Base-by-base conservation (phyloP, 2,113 vertebrate species). In the Anarrhichthys ocellatus region DNA sequence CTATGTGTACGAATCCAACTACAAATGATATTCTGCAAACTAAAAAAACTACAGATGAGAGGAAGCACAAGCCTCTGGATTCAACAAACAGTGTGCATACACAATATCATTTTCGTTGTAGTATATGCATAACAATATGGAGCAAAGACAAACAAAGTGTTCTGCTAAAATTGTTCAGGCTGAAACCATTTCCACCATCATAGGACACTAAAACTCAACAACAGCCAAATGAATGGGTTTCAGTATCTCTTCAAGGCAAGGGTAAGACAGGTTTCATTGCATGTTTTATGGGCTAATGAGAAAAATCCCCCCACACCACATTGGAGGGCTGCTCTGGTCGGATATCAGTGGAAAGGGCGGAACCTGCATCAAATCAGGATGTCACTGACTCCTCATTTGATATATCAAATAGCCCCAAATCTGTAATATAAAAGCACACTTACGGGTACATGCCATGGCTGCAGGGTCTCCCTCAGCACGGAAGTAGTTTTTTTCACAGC, bases 361-460 rank as follows among this genome's bases (percentile, higher is more conserved):
- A 69, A 29, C 50, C 27, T 27, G 63, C 14, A 52, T 68, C 29
- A 42, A 14, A 36, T 36, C 24, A 75, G 61, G 32, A 36, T 9
- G 14, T 42, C 50, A 13, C 22, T n/a, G 44, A 46, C 61, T 20
- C 40, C 62, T 44, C 10, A 15, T n/a, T 9, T 22, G 24, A 66
- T 40, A 14, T 13, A 48, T 52, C 61, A 66, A 34, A 48, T 11
- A 13, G 4, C 24, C 40, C 32, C 32, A 76, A 65, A 40, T 15
- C 5, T 14, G 48, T 2, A 13, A 4, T 56, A 17, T 48, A 36
- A 72, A 75, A 10, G 22, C 64, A 80, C 44, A 93, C 98, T 94
- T 96, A 99, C 98, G 96, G 88, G 98, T 98, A 90, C 98, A 99
- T 94, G 98, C 97, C 97, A 99, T 98, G 89, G 97, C 98, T 90